phyloP scores from a whole-genome alignment of 2,797 vertebrate species.

The Mallotus villosus region DNA sequence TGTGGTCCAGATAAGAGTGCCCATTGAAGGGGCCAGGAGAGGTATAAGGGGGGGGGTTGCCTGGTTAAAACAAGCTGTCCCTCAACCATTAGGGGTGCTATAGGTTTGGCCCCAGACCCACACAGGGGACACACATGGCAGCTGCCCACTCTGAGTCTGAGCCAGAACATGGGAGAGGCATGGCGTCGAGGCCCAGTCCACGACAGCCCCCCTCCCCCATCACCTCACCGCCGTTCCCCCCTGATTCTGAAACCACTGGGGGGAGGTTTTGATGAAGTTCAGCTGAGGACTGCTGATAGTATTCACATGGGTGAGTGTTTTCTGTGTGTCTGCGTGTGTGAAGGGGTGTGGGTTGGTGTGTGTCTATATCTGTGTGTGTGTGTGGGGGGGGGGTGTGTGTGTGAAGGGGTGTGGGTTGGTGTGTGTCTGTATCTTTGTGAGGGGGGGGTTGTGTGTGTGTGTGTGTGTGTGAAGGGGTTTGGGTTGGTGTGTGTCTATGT shows the following conservation, averaged over 20 bases:
- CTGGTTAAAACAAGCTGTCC: conserved; percentile 53
- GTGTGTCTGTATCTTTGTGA: too few species aligned
- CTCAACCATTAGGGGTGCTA: conserved; percentile 60
- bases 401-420: too few species aligned
- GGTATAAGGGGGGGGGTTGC: neutral
- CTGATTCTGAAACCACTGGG: conserved; percentile 29
- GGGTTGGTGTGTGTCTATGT: neutral
- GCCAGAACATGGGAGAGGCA: conserved; percentile 45
- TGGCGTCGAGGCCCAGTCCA: conserved; percentile 69
- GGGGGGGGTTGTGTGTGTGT: too few species aligned
- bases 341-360: conserved; percentile 36
- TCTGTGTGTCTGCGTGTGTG: conserved; percentile 37
- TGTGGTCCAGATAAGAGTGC: conserved; percentile 32
- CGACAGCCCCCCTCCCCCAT: conserved; percentile 61
- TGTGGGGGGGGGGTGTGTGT: neutral
- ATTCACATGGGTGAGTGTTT: conserved; percentile 69
- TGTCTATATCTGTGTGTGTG: too few species aligned
- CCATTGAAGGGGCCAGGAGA: neutral
- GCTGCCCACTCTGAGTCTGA: conserved; percentile 73
- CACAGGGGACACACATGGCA: conserved; percentile 73
- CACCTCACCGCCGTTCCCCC: conserved; percentile 25
- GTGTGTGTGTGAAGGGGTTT: too few species aligned
- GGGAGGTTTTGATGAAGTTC: conserved; percentile 64
- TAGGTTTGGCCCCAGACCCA: conserved; percentile 59
- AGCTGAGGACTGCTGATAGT: conserved; percentile 78